phyloP scores from a whole-genome alignment of 35 echinoderm and acorn worm species.

The Heliocidaris tuberculata region DNA sequence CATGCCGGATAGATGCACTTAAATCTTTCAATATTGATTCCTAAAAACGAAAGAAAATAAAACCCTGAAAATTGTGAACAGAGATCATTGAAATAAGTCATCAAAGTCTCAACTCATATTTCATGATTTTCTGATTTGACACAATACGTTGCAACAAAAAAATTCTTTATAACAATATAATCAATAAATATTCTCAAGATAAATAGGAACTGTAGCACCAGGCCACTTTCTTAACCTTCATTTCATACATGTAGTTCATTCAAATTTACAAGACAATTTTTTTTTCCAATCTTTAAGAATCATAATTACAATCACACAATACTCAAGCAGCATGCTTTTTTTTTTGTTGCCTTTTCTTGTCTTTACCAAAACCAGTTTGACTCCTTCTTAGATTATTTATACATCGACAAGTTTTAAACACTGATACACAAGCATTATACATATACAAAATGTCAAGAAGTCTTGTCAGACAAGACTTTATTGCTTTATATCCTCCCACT shows the following conservation, averaged over 20 bases:
- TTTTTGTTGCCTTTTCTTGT: neutral
- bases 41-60: no score
- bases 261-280: neutral
- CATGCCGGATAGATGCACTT: no score
- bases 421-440: neutral
- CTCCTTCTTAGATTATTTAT: neutral
- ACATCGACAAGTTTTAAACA: neutral
- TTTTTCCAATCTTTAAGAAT: neutral
- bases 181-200: slow-evolving; percentile 13
- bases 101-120: neutral
- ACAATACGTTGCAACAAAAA: neutral
- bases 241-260: neutral
- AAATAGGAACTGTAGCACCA: neutral
- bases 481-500: neutral
- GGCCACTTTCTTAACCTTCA: neutral
- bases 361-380: neutral
- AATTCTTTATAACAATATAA: neutral
- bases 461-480: neutral
- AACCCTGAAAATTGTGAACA: neutral
- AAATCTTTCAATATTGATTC: no score
- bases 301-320: neutral
- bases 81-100: neutral
- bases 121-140: neutral
- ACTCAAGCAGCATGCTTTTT: neutral
- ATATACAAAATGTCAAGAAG: neutral